phyloP scores from a whole-genome alignment of 2,113 vertebrate genomes.

The Dicrurus megarhynchus region DNA sequence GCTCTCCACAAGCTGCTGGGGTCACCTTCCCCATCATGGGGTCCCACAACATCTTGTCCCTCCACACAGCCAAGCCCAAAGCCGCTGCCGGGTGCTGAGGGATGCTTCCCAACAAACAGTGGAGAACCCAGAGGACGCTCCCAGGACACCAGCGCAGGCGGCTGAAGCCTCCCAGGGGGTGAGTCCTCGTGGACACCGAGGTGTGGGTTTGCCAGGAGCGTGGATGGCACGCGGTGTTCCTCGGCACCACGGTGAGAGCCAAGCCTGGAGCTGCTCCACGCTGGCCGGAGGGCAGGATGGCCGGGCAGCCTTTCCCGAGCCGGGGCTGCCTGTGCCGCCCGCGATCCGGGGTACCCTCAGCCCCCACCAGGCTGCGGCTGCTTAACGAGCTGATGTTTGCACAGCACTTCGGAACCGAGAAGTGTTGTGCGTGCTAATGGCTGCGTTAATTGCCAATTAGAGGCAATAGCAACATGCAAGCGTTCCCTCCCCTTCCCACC shows the following conservation, averaged over 20 bases:
- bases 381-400: not conserved
- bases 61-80: constrained; percentile 36
- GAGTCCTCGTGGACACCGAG: not conserved
- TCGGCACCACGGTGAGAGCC: not conserved
- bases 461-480: not conserved
- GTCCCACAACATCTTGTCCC: not conserved
- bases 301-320: not conserved
- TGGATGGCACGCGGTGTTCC: fast-evolving
- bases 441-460: not conserved
- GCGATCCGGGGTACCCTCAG: fast-evolving
- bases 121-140: not conserved
- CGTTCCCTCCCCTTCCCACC: not conserved
- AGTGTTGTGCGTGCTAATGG: not conserved
- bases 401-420: not conserved
- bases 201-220: not conserved
- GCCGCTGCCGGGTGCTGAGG: not conserved
- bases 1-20: not conserved
- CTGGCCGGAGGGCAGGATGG: not conserved
- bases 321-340: not conserved
- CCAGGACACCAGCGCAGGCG: not conserved
- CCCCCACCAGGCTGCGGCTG: not conserved
- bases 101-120: not conserved
- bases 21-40: fast-evolving
- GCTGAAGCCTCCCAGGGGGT: not conserved
- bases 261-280: not conserved